These are phyloP conservation scores for Galaxias olidus DNA, from an alignment of 2,797 vertebrate species.

Conservation along the genomic window DNA sequence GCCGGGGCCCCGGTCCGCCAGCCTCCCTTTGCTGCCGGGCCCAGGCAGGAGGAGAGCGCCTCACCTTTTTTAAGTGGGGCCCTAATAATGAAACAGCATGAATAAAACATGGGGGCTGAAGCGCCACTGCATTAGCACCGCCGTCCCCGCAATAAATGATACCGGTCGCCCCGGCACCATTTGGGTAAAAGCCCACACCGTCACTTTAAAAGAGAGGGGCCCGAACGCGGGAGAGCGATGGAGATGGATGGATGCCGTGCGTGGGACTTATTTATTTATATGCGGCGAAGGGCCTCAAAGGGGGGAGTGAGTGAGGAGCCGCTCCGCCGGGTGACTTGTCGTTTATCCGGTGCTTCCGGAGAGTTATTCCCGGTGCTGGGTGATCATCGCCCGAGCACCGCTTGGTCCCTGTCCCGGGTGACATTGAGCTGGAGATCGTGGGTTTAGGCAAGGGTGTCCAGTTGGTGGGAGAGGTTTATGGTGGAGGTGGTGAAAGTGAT, in stretches of 20 bases:
- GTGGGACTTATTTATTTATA: conserved; percentile 81
- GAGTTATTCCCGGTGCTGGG: conserved; percentile 49
- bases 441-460: conserved; percentile 24
- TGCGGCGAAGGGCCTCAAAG: conserved; percentile 66
- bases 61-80: conserved; percentile 85
- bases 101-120: conserved; percentile 83
- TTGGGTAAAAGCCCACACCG: conserved; percentile 84
- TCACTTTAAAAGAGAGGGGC: conserved; percentile 78
- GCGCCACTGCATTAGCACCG: conserved; percentile 79
- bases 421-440: no score
- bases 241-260: conserved; percentile 76
- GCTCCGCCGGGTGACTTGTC: conserved; percentile 65
- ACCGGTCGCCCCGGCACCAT: conserved; percentile 75
- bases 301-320: conserved; percentile 72
- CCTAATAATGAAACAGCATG: conserved; percentile 87
- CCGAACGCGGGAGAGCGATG: conserved; percentile 34
- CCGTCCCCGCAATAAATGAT: conserved; percentile 83
- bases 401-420: conserved; percentile 28
- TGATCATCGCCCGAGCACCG: conserved; percentile 53
- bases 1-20: conserved; percentile 67
- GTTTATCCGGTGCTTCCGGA: conserved; percentile 57
- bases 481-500: no score
- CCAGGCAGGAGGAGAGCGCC: conserved; percentile 25
- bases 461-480: conserved; percentile 5
- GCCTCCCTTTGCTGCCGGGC: conserved; percentile 64